Base-by-base conservation (phyloP, 2,113 vertebrate genomes). In the Tachysurus vachellii region DNA sequence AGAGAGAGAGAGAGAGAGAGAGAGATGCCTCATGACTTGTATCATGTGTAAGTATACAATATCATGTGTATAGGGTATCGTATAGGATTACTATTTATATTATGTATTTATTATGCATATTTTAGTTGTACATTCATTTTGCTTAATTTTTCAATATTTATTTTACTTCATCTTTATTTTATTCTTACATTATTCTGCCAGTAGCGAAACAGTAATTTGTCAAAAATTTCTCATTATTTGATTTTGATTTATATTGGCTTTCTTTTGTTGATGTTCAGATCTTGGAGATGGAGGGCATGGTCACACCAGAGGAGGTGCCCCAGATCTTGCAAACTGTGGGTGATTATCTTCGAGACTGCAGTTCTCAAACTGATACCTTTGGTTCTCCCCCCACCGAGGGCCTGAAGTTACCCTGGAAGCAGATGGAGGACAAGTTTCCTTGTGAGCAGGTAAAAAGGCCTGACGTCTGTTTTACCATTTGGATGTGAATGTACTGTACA, bases 261-360 rank as follows among this genome's bases (percentile, higher is more conserved):
- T 64, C n/a, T 28, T 12, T 31, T 61, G 50, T 47, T 64, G 21
- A 42, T 81, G 31, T 88, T 8, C 88, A 96, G 95, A 93, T 96
- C 84, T 89, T 96, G 82, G 94, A 94, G 88, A 90, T 89, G 2
- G 95, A 94, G 84, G 95, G 95, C 16, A 23, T 93, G 85, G n/a
- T 86, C 0, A 92, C 94, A 84, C 94, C 95, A 0, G 94, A 95
- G 7, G 95, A 95, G 8, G 91, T 91, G 8, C 75, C 94, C n/a
- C 89, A 86, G 61, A 90, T 95, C 53, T 79, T 95, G 75, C 93
- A 94, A 85, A 82, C 94, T 61, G 90, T 95, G 31, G 91, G 93
- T 0, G 93, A 94, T 31, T 94, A 93, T 87, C 77, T 95, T 82
- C 92, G 85, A 57, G 91, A 92, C 28, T 89, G 91, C 26, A 92